Percentiles rank a stretch among this genome's conserved stretches.
Evolutionary conservation across 2,888 invertebrate species (phyloP).

Genomic region (Polietes domitor): DNA sequence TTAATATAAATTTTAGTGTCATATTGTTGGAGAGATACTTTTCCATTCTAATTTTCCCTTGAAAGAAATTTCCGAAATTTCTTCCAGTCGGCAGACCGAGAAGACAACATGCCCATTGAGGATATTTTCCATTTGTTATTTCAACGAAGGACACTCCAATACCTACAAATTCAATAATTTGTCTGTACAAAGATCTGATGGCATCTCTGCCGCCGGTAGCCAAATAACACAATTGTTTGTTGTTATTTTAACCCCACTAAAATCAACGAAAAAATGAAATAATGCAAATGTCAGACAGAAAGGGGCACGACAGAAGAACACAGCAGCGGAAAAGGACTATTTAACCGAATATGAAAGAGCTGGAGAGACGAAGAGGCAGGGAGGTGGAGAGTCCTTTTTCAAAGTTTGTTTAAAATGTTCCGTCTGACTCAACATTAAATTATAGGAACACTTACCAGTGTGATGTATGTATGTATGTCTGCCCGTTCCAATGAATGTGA

Average conservation of each 20-base stretch:
- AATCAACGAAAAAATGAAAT: conserved; percentile 13
- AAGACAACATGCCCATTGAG: too few species aligned
- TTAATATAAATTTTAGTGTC: too few species aligned
- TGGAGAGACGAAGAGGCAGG: background rate
- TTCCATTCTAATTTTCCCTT: too few species aligned
- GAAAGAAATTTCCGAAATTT: too few species aligned
- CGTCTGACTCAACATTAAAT: conserved; percentile 44
- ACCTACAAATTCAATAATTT: too few species aligned
- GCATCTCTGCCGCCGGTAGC: conserved; percentile 40
- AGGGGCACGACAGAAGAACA: conserved; percentile 8
- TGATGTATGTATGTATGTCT: background rate
- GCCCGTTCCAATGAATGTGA: background rate
- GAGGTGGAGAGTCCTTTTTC: conserved; percentile 22
- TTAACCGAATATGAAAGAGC: conserved; percentile 53
- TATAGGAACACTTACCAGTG: conserved; percentile 23
- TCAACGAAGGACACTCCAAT: too few species aligned
- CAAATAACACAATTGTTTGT: conserved; percentile 43
- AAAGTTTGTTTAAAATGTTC: conserved; percentile 47
- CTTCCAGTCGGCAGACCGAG: too few species aligned
- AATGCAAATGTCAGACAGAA: conserved; percentile 33
- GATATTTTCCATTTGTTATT: too few species aligned
- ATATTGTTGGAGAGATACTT: too few species aligned
- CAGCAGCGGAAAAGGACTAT: conserved; percentile 49
- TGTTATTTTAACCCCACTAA: conserved; percentile 45
- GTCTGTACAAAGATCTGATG: too few species aligned